A percentile compares a stretch with the other conserved stretches of the same genome.
Conservation (phyloP, 2,888 invertebrate species). For the Catocala nupta region DNA sequence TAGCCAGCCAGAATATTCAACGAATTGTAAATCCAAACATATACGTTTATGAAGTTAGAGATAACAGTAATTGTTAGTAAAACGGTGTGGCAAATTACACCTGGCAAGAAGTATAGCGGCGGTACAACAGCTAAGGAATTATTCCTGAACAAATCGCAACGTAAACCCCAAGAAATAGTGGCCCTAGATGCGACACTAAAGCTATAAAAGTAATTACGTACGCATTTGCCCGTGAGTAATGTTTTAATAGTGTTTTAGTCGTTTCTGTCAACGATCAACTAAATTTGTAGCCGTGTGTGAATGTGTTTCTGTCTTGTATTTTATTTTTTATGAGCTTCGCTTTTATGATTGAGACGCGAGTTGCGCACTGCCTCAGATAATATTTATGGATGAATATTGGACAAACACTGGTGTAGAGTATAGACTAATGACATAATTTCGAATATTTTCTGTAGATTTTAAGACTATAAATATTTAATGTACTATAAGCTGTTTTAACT, state of each 20-base stretch:
- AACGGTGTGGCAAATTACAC: constrained; percentile 79
- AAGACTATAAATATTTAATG: no score
- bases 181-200: constrained; percentile 31
- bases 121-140: constrained; percentile 64
- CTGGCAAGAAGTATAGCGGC: constrained; percentile 73
- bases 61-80: constrained; percentile 76
- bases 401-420: no score
- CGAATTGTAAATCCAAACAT: background rate
- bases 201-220: constrained; percentile 41
- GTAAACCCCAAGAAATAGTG: constrained; percentile 33
- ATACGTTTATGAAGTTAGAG: constrained; percentile 56
- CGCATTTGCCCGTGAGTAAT: constrained; percentile 43
- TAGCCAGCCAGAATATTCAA: background rate
- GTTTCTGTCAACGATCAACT: constrained; percentile 24
- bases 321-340: constrained; percentile 1
- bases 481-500: no score
- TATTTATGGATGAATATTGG: no score
- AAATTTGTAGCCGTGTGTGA: constrained; percentile 23
- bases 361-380: no score
- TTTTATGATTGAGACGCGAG: background rate
- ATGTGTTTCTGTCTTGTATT: background rate
- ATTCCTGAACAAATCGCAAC: constrained; percentile 80
- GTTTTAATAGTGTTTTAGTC: constrained; percentile 46
- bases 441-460: no score
- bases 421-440: no score